Base-by-base conservation (phyloP, 2,113 vertebrate genomes). In the Erythrocercus mccallii region DNA sequence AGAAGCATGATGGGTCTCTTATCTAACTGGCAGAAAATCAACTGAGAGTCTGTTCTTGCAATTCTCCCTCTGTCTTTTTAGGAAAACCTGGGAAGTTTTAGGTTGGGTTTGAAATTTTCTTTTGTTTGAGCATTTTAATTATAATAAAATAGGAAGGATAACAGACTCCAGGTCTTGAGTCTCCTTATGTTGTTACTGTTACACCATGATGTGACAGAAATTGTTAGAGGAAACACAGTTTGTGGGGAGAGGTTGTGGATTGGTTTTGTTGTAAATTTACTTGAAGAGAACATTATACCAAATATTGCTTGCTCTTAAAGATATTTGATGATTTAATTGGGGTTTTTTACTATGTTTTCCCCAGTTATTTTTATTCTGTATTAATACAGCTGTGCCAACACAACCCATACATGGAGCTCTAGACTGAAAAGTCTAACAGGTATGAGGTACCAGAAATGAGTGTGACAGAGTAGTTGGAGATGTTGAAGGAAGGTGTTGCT, bases 331-430 rank as follows among this genome's bases (percentile, higher is more conserved):
- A 8, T 48, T 56, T 82, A 66, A 9, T 48, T 56, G 40, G 5
- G 5, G 0, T 5, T 6, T 58, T 58, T 81, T n/a, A 35, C 8
- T 30, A 0, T 53, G 3, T 7, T 42, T 54, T 9, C 9, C 11
- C 12, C 19, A 10, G 0, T 79, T 76, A 44, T 35, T 82, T 86
- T 79, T 48, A 38, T 27, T 58, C 11, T 40, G 5, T 66, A 68
- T 5, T 58, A 40, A 23, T 48, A 35, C 5, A 24, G 15, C 20
- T 58, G 9, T 92, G 37, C 15, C 18, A 11, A 35, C 8, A 37
- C 20, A 81, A 24, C 27, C 5, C 21, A 9, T 53, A 28, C 11
- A 3, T 28, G 19, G 31, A 77, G 11, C 54, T 30, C 15, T 81
- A 31, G 30, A 66, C 42, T 53, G 70, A 61, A 56, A 77, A 74